Conservation (phyloP, 2,113 vertebrate species). For the Megatriorchis doriae region DNA sequence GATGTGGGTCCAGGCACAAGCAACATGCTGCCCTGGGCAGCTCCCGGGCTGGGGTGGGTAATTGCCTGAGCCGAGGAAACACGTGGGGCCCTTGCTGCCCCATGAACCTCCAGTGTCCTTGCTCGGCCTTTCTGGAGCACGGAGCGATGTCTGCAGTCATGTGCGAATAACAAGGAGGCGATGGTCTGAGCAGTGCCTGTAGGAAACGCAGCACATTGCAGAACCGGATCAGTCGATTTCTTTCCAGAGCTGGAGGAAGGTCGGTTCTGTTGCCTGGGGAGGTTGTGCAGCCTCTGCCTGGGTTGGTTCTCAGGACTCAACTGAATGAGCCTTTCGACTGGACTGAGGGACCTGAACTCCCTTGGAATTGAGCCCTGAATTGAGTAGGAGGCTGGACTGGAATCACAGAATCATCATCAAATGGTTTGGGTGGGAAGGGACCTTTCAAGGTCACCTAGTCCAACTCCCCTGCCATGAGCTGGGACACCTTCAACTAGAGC, state of each 20-base stretch:
- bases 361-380: neutral
- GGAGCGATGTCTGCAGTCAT: accelerated
- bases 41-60: neutral
- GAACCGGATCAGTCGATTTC: neutral
- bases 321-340: accelerated
- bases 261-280: accelerated
- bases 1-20: neutral
- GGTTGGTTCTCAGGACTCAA: neutral
- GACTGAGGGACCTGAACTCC: neutral
- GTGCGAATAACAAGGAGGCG: neutral
- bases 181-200: neutral
- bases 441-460: neutral
- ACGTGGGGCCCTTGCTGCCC: neutral
- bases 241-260: neutral
- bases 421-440: neutral
- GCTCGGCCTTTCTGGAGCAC: neutral
- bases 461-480: neutral
- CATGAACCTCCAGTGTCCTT: neutral
- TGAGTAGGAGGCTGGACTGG: neutral
- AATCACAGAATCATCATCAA: neutral
- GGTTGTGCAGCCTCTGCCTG: neutral
- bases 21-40: neutral
- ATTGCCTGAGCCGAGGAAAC: neutral
- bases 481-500: too few relatives aligned
- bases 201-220: neutral